Evolutionary conservation across 2,888 invertebrate species (phyloP).

Genomic region (Gryllus longicercus): DNA sequence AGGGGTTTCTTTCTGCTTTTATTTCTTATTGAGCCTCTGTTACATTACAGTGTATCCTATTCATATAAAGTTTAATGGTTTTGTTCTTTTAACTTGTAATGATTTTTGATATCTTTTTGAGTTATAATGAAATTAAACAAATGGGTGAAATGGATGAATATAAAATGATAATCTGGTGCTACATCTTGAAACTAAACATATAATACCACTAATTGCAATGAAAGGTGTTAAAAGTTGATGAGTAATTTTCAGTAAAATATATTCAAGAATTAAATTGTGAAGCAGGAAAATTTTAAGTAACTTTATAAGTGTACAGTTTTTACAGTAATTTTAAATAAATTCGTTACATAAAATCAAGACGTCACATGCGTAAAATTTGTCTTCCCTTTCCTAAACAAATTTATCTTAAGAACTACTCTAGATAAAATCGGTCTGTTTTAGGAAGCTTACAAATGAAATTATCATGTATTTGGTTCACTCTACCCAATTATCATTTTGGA

Average conservation of each 20-base stretch:
- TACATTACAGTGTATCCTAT: not conserved
- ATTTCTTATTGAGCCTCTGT: not conserved
- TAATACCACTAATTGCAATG: conserved; percentile 1
- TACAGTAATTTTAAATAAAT: conserved; percentile 30
- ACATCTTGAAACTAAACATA: not conserved
- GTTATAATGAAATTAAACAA: conserved; percentile 3
- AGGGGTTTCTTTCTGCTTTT: not conserved
- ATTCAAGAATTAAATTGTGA: not conserved
- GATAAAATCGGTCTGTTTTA: too few species aligned
- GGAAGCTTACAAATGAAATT: too few species aligned
- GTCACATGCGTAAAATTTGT: too few species aligned
- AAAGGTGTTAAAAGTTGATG: not conserved
- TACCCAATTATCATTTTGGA: too few species aligned
- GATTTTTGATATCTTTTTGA: not conserved
- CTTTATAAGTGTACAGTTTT: conserved; percentile 25
- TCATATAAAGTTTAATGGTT: not conserved
- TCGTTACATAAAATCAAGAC: conserved; percentile 41
- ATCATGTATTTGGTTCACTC: too few species aligned
- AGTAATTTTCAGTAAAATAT: not conserved
- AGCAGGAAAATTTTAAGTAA: not conserved
- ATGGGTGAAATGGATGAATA: conserved; percentile 1
- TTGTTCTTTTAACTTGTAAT: not conserved
- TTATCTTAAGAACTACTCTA: too few species aligned
- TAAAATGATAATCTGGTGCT: not conserved
- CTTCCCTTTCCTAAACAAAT: too few species aligned